These are phyloP conservation scores for Yponomeuta cagnagella DNA, from an alignment of 2,888 invertebrate species.

Conservation along the genomic window DNA sequence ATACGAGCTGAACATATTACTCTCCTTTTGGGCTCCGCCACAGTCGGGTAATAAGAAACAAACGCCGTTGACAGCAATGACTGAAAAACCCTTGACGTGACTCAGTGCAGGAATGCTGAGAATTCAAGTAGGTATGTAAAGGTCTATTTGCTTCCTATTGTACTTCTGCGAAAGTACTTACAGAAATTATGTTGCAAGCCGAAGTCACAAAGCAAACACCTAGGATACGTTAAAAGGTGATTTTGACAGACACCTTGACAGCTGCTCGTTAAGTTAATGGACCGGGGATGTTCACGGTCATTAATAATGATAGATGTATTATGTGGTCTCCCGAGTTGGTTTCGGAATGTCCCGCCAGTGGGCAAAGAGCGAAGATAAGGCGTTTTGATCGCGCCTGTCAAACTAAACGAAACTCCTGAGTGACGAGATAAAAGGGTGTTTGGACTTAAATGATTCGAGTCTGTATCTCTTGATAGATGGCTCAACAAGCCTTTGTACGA, in stretches of 20 bases:
- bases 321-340: constrained; percentile 16
- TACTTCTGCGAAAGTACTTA: no score
- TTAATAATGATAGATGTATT: constrained; percentile 39
- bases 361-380: not conserved
- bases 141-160: no score
- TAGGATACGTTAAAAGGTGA: constrained; percentile 15
- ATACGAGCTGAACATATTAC: no score
- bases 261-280: constrained; percentile 45
- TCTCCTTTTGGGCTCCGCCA: no score
- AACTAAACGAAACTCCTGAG: constrained; percentile 5
- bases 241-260: constrained; percentile 42
- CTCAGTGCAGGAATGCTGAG: no score
- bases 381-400: constrained; percentile 13
- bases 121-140: no score
- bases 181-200: not conserved
- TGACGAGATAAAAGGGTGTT: constrained; percentile 8
- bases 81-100: no score
- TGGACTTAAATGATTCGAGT: not conserved
- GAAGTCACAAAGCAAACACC: not conserved
- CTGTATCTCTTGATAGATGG: not conserved
- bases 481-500: not conserved
- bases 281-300: constrained; percentile 31
- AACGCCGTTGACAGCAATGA: no score
- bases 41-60: no score
- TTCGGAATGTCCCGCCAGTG: constrained; percentile 6